These are phyloP conservation scores for Acanthurus leucopareius DNA, from an alignment of 2,797 vertebrate genomes.

Conservation along the genomic window DNA sequence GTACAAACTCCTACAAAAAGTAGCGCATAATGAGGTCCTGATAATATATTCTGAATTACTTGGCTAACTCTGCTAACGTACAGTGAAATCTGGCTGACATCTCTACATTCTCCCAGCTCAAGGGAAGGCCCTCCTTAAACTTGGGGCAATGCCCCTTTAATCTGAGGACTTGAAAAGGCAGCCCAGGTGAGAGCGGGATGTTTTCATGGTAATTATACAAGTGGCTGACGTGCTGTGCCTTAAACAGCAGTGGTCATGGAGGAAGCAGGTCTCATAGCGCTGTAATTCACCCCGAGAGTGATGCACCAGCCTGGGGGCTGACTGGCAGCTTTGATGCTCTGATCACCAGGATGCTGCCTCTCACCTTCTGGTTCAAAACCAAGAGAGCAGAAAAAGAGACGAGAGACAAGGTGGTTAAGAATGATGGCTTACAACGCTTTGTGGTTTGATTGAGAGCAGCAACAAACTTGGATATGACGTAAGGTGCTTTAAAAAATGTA, in stretches of 20 bases:
- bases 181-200: slow-evolving; percentile 22
- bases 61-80: neutral
- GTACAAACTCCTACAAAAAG: neutral
- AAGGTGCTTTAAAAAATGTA: slow-evolving; percentile 75
- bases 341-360: slow-evolving; percentile 76
- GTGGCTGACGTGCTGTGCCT: slow-evolving; percentile 26
- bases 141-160: slow-evolving; percentile 19
- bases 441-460: slow-evolving; percentile 78
- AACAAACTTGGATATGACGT: slow-evolving; percentile 74
- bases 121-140: slow-evolving; percentile 6
- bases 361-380: slow-evolving; percentile 74
- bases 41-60: neutral
- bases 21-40: neutral
- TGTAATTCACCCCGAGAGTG: slow-evolving; percentile 56
- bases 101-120: neutral
- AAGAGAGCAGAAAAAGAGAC: slow-evolving; percentile 35
- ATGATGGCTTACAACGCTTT: slow-evolving; percentile 71
- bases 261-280: slow-evolving; percentile 31
- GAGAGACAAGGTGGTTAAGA: slow-evolving; percentile 61
- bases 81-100: neutral
- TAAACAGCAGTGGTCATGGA: slow-evolving; percentile 64
- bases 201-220: slow-evolving; percentile 49
- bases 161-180: slow-evolving; percentile 1
- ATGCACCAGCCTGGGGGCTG: slow-evolving; percentile 67
- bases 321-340: slow-evolving; percentile 81